Evolutionary conservation across 2,113 vertebrate species (phyloP), one percentile per base, ranked within the genome.

Genomic region (Cairina moschata): DNA sequence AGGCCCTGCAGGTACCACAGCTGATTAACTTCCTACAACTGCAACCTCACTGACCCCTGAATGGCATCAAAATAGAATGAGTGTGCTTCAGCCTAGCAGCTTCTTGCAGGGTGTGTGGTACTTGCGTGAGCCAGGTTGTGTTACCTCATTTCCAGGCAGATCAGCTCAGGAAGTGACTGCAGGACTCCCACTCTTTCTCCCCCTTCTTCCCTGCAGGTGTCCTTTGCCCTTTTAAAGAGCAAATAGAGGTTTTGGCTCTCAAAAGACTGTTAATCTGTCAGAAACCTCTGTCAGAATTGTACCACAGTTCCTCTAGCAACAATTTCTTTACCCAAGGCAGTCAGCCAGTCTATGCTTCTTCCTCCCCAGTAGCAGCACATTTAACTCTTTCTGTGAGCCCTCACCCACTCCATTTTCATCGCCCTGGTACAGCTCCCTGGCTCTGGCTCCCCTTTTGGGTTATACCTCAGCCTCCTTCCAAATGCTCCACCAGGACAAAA

Each of bases 1-100:
- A 76, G 63, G 31, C 60, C 68, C 67, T 89, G 11, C 87, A 86
- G 89, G 75, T 74, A 92, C 72, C 46, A 81, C 58, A 94, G 86
- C 20, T 84, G 86, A 92, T 40, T 95, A 52, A 91, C 11, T 62
- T 80, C 40, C 34, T 82, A 48, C 44, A 86, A 44, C 63, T 79
- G 55, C 48, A 74, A 34, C 69, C 50, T 86, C 66, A 1, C 17
- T 89, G 81, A 92, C 32, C 71, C 63, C 48, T 83, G 74, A 90
- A 44, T 9, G 71, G 42, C 60, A 77, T 6, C 21, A 93, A 82
- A 17, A 8, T 36, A 36, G 88, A 69, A n/a, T 0, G 21, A 75
- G 56, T 0, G 8, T 29, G 56, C 34, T 73, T 32, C 1, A 2
- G 74, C 23, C 79, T 59, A 20, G 18, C 60, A 87, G 68, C 44